Evolutionary conservation across 2,797 vertebrate species (phyloP).

Genomic region (Myotis myotis): DNA sequence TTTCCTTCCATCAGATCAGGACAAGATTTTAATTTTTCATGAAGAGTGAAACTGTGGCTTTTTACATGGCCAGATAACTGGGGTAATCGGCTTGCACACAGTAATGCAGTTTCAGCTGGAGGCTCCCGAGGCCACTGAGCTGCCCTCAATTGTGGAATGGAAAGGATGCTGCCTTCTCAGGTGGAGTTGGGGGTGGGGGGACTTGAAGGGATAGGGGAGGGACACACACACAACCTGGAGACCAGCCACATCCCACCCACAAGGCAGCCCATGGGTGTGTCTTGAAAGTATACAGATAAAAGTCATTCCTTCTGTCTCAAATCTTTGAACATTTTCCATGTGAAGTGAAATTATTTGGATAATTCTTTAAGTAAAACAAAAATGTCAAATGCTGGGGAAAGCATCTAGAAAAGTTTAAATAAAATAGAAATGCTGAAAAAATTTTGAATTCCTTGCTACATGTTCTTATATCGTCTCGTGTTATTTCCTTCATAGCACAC

Average conservation of each 20-base stretch:
- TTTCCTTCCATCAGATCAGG: slow-evolving; percentile 77
- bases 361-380: slow-evolving; percentile 32
- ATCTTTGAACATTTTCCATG: neutral
- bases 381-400: neutral
- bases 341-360: slow-evolving; percentile 18
- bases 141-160: neutral
- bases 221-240: neutral
- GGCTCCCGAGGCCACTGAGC: slow-evolving; percentile 49
- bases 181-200: neutral
- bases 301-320: neutral
- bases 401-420: neutral
- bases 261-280: neutral
- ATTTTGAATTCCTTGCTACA: neutral
- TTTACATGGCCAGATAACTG: slow-evolving; percentile 81
- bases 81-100: slow-evolving; percentile 77
- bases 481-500: neutral
- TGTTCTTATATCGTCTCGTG: neutral
- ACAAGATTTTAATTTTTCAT: slow-evolving; percentile 82
- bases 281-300: neutral
- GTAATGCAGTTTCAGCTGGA: slow-evolving; percentile 64
- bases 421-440: slow-evolving; percentile 7
- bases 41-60: slow-evolving; percentile 79
- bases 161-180: neutral
- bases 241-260: neutral
- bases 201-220: too few species aligned